Evolutionary conservation across 2,113 vertebrate genomes (phyloP), one percentile per base, ranked within the genome.

Genomic region (Zosterops pallidus): DNA sequence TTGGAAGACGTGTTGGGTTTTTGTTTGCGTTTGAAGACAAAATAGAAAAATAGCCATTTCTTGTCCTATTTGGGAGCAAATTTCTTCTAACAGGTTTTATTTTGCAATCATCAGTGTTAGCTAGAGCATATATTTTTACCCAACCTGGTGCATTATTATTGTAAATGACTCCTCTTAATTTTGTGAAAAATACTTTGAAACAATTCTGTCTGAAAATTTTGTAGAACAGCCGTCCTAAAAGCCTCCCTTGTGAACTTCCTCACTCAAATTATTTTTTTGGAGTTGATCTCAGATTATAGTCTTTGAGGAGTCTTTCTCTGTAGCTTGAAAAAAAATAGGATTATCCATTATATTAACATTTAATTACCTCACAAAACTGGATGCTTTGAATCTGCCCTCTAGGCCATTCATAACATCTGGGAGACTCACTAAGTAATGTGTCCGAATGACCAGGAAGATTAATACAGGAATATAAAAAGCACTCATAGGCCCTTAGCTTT

Each of bases 371-470:
- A 53, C 52, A 72, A 88, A 96, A 50, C 21, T 59, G 11, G 9
- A 83, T 69, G 39, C 42, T 93, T 93, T 79, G 70, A 71, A 63
- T 79, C 42, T 94, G 8, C 90, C 83, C 83, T 95, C 70, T 76
- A 78, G 75, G 89, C 75, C 68, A 63, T 24, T 67, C 29, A 53
- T 37, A 87, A 47, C 69, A 64, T 74, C 83, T 85, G 85, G 31
- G 37, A 86, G 37, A 63, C 44, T 95, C 67, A 75, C 19, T 72
- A 93, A 76, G 33, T 85, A 95, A 75, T 67, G 37, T 23, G 52
- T 55, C 60, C 76, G 71, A 95, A 93, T 93, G 57, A 83, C 90
- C 63, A 55, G 68, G 35, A 95, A 95, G 57, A 92, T 94, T 70
- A 95, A 94, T 69, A 87, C 28, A 72, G 77, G 47, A 44, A 71